Conservation (phyloP, 2,797 vertebrate species). For the Crenuchus spilurus region DNA sequence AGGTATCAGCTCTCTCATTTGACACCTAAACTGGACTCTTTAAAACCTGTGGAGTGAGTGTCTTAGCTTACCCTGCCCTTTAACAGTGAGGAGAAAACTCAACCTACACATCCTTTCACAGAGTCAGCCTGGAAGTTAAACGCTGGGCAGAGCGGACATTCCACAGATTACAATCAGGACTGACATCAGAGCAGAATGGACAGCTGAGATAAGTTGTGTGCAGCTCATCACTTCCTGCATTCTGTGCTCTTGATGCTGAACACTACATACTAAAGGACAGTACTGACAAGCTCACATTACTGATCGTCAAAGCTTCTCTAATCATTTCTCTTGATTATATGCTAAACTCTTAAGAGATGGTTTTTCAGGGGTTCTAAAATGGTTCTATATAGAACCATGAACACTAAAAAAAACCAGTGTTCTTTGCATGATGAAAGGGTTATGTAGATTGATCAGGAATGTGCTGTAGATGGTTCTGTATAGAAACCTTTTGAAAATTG, state of each 20-base stretch:
- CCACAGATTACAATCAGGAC: constrained; percentile 10
- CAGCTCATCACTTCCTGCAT: not conserved
- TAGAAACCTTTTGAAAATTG: too few species aligned
- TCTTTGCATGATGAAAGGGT: too few species aligned
- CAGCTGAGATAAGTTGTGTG: not conserved
- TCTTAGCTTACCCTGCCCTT: not conserved
- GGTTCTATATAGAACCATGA: too few species aligned
- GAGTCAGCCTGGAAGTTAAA: constrained; percentile 1
- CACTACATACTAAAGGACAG: not conserved
- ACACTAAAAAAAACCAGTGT: too few species aligned
- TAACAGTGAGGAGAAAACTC: not conserved
- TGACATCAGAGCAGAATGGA: not conserved
- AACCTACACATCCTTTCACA: not conserved
- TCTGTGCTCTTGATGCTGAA: too few species aligned
- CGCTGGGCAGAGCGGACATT: constrained; percentile 5
- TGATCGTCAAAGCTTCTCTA: too few species aligned
- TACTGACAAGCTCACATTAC: not conserved
- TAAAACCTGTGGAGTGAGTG: constrained; percentile 15
- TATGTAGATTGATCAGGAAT: too few species aligned
- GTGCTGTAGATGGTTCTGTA: too few species aligned
- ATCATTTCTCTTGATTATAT: too few species aligned
- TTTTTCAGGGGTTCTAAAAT: too few species aligned
- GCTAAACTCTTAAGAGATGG: too few species aligned
- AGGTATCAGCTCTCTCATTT: not conserved
- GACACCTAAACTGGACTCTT: not conserved